A percentile compares a stretch with the other conserved stretches of the same genome.
Conservation (phyloP, 1,140 invertebrate species). For the Onthophagus taurus region DNA sequence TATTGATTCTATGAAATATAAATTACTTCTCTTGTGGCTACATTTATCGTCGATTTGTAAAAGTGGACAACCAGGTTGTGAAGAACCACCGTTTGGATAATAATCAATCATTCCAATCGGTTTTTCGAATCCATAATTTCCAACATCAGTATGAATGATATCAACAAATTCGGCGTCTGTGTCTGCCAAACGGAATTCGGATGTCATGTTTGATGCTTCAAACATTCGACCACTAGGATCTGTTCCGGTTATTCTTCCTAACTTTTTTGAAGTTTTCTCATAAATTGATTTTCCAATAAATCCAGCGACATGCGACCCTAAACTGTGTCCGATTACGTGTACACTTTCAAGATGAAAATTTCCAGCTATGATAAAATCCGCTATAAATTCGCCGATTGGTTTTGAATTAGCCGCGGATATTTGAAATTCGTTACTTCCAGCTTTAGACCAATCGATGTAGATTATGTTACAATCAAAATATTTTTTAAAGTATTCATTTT, state of each 20-base stretch:
- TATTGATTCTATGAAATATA: constrained; percentile 33
- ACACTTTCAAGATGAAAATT: constrained; percentile 26
- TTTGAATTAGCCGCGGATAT: constrained; percentile 22
- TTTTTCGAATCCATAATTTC: constrained; percentile 58
- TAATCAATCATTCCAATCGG: constrained; percentile 77
- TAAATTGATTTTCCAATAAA: constrained; percentile 38
- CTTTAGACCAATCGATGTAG: constrained; percentile 50
- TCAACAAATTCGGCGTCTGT: constrained; percentile 81
- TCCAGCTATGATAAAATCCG: constrained; percentile 33
- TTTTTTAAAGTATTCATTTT: constrained; percentile 42
- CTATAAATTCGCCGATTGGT: constrained; percentile 24
- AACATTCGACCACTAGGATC: constrained; percentile 52
- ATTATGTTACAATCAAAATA: constrained; percentile 55
- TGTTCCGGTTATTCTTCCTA: constrained; percentile 54
- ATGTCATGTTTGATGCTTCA: not conserved
- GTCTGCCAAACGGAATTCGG: constrained; percentile 22
- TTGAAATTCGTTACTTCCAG: constrained; percentile 40
- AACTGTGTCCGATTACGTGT: constrained; percentile 49
- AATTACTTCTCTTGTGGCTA: constrained; percentile 19
- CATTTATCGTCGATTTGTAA: constrained; percentile 24
- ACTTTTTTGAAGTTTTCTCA: constrained; percentile 35
- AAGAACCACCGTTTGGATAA: constrained; percentile 69
- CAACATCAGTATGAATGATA: constrained; percentile 82
- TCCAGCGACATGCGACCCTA: constrained; percentile 49
- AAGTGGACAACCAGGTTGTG: constrained; percentile 75